Conservation (phyloP, 2,797 vertebrate species). For the Enteromius trimaculatus region DNA sequence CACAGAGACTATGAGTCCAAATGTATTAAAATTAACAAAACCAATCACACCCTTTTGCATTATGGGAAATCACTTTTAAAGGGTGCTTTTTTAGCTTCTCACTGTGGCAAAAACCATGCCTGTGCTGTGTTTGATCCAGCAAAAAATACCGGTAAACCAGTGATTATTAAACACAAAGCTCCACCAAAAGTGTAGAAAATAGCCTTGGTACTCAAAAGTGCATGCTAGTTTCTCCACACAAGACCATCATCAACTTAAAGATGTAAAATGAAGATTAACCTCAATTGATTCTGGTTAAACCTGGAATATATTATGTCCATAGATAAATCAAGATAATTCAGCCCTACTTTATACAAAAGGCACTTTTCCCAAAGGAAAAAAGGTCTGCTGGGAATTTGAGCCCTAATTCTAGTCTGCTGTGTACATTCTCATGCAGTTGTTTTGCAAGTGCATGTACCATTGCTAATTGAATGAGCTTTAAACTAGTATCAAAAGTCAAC, state of each 20-base stretch:
- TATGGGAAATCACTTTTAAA: constrained; percentile 42
- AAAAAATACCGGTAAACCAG: not conserved
- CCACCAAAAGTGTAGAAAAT: not conserved
- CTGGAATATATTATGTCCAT: constrained; percentile 44
- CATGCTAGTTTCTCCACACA: constrained; percentile 1
- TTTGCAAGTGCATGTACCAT: constrained; percentile 21
- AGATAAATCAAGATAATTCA: constrained; percentile 53
- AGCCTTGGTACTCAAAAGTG: constrained; percentile 3
- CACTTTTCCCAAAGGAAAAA: constrained; percentile 37
- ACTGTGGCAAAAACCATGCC: constrained; percentile 14
- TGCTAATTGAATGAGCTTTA: constrained; percentile 40
- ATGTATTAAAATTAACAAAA: constrained; percentile 54
- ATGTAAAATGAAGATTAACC: constrained; percentile 18
- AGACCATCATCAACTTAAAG: constrained; percentile 18
- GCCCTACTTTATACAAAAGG: constrained; percentile 45
- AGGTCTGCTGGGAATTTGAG: constrained; percentile 40
- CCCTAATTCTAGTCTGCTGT: constrained; percentile 16
- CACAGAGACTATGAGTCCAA: constrained; percentile 48
- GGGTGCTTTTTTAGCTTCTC: constrained; percentile 66
- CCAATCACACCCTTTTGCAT: constrained; percentile 40
- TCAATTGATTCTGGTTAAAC: not conserved
- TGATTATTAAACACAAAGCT: constrained; percentile 13
- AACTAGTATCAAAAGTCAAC: constrained; percentile 40
- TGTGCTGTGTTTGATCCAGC: constrained; percentile 17
- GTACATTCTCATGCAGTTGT: constrained; percentile 16